A percentile compares a stretch with the other conserved stretches of the same genome.
Evolutionary conservation across 64 coral and sea anemone species (phyloP).

Genomic region (Orbicella faveolata): DNA sequence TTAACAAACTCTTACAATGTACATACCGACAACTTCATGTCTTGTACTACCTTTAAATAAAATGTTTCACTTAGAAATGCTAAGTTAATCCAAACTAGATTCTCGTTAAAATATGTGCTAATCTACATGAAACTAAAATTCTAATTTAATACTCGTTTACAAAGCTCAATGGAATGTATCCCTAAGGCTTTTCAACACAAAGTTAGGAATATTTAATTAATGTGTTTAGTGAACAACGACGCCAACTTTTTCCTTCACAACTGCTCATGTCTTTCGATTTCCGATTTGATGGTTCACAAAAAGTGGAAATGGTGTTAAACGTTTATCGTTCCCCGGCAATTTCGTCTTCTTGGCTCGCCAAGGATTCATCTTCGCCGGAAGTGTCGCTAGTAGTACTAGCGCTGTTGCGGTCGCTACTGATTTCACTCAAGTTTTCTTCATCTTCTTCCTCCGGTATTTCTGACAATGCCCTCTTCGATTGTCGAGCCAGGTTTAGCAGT

Average conservation of each 20-base stretch:
- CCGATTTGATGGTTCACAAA: not conserved
- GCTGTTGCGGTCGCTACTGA: not conserved
- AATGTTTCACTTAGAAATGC: no score
- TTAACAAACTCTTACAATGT: not conserved
- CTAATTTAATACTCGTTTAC: not conserved
- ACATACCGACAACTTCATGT: no score
- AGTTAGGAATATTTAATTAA: not conserved
- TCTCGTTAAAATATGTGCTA: not conserved
- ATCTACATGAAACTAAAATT: not conserved
- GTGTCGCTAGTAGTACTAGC: not conserved
- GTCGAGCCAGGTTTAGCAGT: conserved; percentile 63
- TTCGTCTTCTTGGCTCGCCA: conserved; percentile 11
- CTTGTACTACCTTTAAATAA: no score
- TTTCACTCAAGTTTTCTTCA: not conserved
- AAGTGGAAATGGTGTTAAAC: not conserved
- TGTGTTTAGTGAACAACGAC: conserved; percentile 14
- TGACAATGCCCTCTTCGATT: conserved; percentile 23
- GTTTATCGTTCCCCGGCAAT: conserved; percentile 30
- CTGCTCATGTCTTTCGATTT: not conserved
- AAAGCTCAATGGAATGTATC: conserved; percentile 12
- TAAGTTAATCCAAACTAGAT: not conserved
- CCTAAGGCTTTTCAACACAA: conserved; percentile 10
- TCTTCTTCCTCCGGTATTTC: conserved; percentile 59
- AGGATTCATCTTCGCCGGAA: not conserved
- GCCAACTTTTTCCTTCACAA: not conserved